These are phyloP conservation scores for Brevimyrus niger DNA, from an alignment of 2,113 vertebrate genomes.

Conservation along the genomic window DNA sequence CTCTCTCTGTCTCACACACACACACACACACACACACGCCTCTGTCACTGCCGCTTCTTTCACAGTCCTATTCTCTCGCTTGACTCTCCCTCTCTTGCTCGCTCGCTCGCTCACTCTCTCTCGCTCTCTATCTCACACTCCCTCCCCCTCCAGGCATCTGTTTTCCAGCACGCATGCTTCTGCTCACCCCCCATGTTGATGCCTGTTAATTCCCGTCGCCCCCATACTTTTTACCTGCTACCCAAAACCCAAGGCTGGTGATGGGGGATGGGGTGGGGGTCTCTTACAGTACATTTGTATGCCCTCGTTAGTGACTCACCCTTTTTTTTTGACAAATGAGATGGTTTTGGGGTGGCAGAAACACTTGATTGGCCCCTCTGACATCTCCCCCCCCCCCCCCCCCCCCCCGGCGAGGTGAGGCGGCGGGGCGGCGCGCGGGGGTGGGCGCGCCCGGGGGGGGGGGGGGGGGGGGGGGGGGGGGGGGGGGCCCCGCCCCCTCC, in stretches of 20 bases:
- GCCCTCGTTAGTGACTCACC: background rate
- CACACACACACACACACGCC: background rate
- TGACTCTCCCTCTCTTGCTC: background rate
- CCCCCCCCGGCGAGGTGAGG: too few species aligned
- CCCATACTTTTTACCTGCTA: background rate
- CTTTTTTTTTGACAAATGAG: background rate
- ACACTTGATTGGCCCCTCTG: background rate
- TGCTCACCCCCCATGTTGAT: background rate
- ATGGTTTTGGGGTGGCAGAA: background rate
- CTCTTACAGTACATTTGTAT: background rate
- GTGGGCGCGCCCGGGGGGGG: too few species aligned
- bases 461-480: too few species aligned
- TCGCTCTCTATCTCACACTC: background rate
- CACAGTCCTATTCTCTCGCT: background rate
- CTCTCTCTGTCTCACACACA: background rate
- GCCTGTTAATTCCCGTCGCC: background rate
- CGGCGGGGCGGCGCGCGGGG: too few species aligned
- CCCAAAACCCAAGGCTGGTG: background rate
- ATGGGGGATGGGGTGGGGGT: background rate
- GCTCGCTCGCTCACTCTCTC: background rate
- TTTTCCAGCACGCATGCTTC: background rate
- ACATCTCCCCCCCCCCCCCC: background rate
- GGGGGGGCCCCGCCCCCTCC: too few species aligned
- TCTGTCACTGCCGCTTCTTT: background rate
- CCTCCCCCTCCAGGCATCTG: background rate